phyloP scores from a whole-genome alignment of 2,797 vertebrate genomes.

The Choloepus didactylus region DNA sequence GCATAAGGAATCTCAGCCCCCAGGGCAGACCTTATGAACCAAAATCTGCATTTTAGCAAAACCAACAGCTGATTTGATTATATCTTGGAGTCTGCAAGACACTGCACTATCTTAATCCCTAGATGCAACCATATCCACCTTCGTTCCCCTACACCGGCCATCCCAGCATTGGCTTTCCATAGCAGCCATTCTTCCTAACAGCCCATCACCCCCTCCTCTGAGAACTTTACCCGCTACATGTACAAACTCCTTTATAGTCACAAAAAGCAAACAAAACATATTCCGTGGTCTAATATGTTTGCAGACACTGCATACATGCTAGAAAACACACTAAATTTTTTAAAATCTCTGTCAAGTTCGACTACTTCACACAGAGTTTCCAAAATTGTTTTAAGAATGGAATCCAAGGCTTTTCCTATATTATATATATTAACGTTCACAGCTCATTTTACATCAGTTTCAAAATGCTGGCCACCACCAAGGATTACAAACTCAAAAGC shows the following conservation, averaged over 20 bases:
- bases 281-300: not conserved
- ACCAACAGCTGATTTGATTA: not conserved
- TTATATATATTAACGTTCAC: too few relatives aligned
- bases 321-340: not conserved
- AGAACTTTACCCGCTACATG: not conserved
- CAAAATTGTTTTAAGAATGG: not conserved
- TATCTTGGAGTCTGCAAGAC: not conserved
- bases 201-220: too few relatives aligned
- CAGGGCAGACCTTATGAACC: too few relatives aligned
- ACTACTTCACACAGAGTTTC: not conserved
- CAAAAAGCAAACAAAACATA: not conserved
- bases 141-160: not conserved
- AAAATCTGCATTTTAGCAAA: not conserved
- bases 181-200: not conserved
- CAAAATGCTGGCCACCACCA: not conserved
- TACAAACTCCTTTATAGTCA: not conserved
- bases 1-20: not conserved
- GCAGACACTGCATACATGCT: not conserved
- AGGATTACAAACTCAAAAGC: not conserved
- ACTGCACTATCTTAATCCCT: not conserved
- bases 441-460: not conserved
- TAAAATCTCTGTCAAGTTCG: not conserved
- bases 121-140: not conserved
- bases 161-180: not conserved
- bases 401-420: not conserved